Base-by-base conservation (phyloP, 2,113 vertebrate species). In the Anas platyrhynchos region DNA sequence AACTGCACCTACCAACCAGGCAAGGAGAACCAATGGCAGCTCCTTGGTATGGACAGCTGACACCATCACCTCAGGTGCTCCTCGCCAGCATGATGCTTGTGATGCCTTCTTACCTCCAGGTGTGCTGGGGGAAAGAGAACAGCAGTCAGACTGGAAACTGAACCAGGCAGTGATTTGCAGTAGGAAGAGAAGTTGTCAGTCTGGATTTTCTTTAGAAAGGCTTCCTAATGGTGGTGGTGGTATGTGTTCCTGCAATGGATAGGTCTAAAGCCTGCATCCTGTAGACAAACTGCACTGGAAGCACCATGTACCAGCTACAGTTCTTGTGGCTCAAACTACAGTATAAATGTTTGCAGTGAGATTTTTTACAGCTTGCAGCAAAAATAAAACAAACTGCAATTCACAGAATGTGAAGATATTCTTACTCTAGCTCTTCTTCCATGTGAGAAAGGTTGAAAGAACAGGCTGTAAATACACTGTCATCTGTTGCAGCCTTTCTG, bases 351-450 rank as follows among this genome's bases (percentile, higher is more conserved):
- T 69, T 90, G 76, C 73, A 58, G 63, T 68, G 48, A 90, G 46
- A 81, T 71, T 83, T 96, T 96, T 83, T 66, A 56, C 88, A 86
- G 9, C 73, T 86, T 65, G 44, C 83, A 91, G 52, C 32, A 71
- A 68, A 90, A 50, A 63, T 63, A 72, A 90, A 67, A 7, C 23
- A 50, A 83, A 61, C 44, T 56, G 68, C 52, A 83, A 7, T 71
- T 93, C 7, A 7, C 61, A 63, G 63, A 83, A 88, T 44, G 43
- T 59, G 25, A 83, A 67, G 36, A 67, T 44, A 6, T 83, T 77
- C 61, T 80, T 91, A 83, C 11, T 5, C 25, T 48, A 43, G 59
- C 56, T 83, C 20, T 86, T 94, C 38, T 36, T 72, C n/a, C 16
- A 6, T n/a, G 16, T 83, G 58, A 54, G 81, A 66, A 85, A 82